These are phyloP conservation scores for Drosophila fuyamai DNA, from an alignment of 1,140 invertebrate genomes.

Conservation along the genomic window DNA sequence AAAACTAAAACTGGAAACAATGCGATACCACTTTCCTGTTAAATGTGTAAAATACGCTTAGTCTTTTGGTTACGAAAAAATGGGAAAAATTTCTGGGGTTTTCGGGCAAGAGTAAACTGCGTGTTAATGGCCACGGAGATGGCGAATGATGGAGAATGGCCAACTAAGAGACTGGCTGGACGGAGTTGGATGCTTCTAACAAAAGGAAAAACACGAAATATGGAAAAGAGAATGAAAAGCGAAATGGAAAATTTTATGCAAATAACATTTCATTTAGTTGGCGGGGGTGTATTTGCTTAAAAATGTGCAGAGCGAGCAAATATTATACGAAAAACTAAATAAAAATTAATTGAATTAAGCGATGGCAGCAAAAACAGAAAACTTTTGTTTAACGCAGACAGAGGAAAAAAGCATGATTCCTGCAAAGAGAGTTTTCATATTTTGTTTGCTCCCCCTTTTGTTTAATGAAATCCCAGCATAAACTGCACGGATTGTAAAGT, in stretches of 20 bases:
- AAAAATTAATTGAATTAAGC: conserved; percentile 82
- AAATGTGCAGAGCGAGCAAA: conserved; percentile 77
- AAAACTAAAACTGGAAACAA: conserved; percentile 62
- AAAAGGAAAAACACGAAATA: conserved; percentile 64
- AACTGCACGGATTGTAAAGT: conserved; percentile 65
- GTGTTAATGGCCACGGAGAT: conserved; percentile 72
- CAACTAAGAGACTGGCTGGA: conserved; percentile 4
- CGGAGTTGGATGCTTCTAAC: conserved; percentile 30
- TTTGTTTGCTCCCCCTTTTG: conserved; percentile 49
- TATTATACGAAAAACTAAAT: conserved; percentile 81
- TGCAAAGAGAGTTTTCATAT: conserved; percentile 48
- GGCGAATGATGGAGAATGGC: conserved; percentile 13
- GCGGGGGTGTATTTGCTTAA: conserved; percentile 74
- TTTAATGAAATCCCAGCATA: conserved; percentile 62
- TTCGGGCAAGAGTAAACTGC: conserved; percentile 62
- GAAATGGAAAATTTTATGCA: conserved; percentile 75
- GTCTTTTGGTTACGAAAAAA: conserved; percentile 43
- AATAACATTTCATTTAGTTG: conserved; percentile 81
- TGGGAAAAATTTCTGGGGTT: conserved; percentile 24
- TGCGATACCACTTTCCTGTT: conserved; percentile 54
- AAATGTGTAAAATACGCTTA: conserved; percentile 78
- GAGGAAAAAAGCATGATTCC: conserved; percentile 34
- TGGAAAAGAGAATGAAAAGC: conserved; percentile 43
- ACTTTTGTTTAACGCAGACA: conserved; percentile 67
- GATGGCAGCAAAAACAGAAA: conserved; percentile 50